These are phyloP conservation scores for Rhopalosiphum nymphaeae DNA, from an alignment of 2,888 invertebrate genomes.

Conservation along the genomic window DNA sequence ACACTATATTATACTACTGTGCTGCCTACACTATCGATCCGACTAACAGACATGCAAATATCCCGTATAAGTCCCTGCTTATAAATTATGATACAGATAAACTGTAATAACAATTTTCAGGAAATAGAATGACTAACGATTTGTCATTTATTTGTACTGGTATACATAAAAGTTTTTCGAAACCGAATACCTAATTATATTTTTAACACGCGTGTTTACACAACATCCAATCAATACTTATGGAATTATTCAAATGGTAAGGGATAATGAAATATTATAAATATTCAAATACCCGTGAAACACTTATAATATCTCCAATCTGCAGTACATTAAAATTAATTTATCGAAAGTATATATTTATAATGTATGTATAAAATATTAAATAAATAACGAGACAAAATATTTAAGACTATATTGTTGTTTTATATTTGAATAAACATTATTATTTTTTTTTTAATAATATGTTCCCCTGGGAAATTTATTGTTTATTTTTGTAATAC, in stretches of 20 bases:
- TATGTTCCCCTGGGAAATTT: background rate
- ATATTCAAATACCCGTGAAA: background rate
- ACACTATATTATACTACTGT: background rate
- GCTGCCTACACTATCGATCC: background rate
- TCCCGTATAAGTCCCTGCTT: background rate
- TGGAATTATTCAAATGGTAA: background rate
- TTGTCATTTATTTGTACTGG: background rate
- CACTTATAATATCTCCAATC: background rate
- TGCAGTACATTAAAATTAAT: background rate
- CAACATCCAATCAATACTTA: background rate
- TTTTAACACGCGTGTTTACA: background rate
- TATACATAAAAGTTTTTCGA: background rate
- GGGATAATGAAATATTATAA: background rate
- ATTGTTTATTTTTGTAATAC: background rate
- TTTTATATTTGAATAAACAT: background rate
- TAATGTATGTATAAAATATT: background rate
- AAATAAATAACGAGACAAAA: background rate
- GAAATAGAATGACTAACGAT: background rate
- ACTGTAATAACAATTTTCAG: background rate
- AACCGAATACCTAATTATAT: background rate
- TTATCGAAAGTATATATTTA: background rate
- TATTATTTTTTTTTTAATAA: background rate
- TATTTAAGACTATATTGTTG: background rate
- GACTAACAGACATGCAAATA: background rate
- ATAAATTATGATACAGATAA: background rate